Evolutionary conservation across 2,888 invertebrate species (phyloP).

Genomic region (Thalpophila matura): DNA sequence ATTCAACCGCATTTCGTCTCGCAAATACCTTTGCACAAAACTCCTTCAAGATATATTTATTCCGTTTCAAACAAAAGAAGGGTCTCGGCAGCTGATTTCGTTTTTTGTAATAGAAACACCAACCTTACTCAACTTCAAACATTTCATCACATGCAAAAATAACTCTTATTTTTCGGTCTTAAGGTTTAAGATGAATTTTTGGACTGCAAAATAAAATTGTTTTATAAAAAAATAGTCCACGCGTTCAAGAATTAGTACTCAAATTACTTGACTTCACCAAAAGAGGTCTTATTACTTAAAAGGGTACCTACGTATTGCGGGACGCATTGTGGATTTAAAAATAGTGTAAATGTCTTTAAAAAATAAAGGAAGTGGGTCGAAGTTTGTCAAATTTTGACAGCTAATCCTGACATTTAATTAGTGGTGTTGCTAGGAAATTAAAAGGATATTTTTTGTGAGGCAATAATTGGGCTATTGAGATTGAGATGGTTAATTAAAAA

Average conservation of each 20-base stretch:
- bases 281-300: constrained; percentile 78
- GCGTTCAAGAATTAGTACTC: constrained; percentile 81
- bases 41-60: constrained; percentile 84
- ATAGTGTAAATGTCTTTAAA: constrained; percentile 79
- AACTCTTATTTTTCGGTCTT: neutral
- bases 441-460: constrained; percentile 50
- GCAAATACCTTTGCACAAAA: constrained; percentile 82
- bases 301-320: constrained; percentile 68
- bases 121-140: neutral
- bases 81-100: constrained; percentile 83
- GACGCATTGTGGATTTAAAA: constrained; percentile 77
- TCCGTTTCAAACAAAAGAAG: constrained; percentile 81
- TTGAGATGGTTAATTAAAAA: constrained; percentile 58
- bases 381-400: constrained; percentile 68
- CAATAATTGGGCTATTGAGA: constrained; percentile 52
- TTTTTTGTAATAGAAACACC: constrained; percentile 70
- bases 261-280: constrained; percentile 84
- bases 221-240: constrained; percentile 52
- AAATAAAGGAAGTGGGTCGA: constrained; percentile 67
- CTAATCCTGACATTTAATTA: constrained; percentile 77
- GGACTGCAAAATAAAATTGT: constrained; percentile 5
- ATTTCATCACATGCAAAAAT: neutral
- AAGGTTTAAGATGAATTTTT: neutral
- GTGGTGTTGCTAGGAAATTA: constrained; percentile 70
- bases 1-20: constrained; percentile 84